Evolutionary conservation across 2,797 vertebrate genomes (phyloP).

Genomic region (Martes flavigula): DNA sequence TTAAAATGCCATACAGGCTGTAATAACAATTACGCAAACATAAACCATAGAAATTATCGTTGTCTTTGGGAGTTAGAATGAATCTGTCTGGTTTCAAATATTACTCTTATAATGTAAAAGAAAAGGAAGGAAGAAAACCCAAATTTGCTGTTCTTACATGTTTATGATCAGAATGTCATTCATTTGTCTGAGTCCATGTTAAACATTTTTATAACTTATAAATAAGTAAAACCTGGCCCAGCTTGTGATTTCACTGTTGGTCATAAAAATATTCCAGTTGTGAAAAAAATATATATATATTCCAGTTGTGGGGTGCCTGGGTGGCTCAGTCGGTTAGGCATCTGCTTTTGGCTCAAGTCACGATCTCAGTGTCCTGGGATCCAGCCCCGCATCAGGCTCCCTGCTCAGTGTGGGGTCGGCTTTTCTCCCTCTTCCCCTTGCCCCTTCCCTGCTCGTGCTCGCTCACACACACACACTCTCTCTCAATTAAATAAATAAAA

Average conservation of each 20-base stretch:
- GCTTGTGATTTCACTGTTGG: background rate
- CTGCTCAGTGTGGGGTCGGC: background rate
- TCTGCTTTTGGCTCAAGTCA: background rate
- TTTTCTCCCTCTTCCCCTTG: background rate
- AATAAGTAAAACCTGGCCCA: constrained; percentile 28
- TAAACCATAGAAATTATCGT: constrained; percentile 5
- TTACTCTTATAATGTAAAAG: background rate
- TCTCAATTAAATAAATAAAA: background rate
- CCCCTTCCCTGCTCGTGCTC: background rate
- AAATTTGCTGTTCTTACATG: background rate
- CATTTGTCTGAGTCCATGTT: background rate
- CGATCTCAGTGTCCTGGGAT: background rate
- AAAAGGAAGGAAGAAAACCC: background rate
- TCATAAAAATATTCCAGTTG: constrained; percentile 5
- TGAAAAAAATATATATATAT: too few species aligned
- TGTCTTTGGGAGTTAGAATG: background rate
- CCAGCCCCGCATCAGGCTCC: background rate
- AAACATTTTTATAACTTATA: background rate
- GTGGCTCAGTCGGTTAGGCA: background rate
- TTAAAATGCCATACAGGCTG: background rate
- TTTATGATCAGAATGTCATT: background rate
- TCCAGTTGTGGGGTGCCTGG: background rate
- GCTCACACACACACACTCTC: accelerated
- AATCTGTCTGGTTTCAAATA: background rate
- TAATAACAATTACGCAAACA: background rate